Percentiles rank a stretch among this genome's conserved stretches.
phyloP scores from a whole-genome alignment of 2,888 invertebrate genomes.

The Drosophila suboccidentalis region DNA sequence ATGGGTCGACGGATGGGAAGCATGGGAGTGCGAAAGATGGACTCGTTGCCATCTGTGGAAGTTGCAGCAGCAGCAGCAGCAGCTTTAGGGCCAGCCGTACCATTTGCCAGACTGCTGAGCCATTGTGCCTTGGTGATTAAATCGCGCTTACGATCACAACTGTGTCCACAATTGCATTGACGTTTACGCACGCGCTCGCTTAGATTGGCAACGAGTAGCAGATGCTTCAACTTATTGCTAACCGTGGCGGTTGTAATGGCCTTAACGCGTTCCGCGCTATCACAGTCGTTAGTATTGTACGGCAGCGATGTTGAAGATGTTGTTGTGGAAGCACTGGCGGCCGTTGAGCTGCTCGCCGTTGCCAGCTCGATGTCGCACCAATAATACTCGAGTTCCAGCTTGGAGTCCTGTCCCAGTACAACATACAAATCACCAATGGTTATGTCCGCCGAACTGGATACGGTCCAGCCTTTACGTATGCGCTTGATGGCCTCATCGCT shows the following conservation, averaged over 20 bases:
- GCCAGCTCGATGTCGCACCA: constrained; percentile 88
- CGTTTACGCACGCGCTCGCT: constrained; percentile 84
- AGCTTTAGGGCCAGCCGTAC: constrained; percentile 1
- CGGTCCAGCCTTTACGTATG: constrained; percentile 91
- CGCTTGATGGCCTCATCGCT: constrained; percentile 84
- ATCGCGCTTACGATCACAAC: constrained; percentile 82
- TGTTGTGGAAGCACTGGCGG: constrained; percentile 8
- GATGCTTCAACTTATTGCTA: constrained; percentile 84
- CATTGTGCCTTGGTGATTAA: constrained; percentile 59
- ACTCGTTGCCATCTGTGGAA: constrained; percentile 41
- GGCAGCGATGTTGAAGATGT: constrained; percentile 61
- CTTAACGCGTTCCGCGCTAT: constrained; percentile 76
- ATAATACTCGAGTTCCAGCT: constrained; percentile 92
- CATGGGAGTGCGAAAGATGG: constrained; percentile 67
- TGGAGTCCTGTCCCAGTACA: constrained; percentile 91
- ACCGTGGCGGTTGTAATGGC: constrained; percentile 73
- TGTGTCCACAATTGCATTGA: constrained; percentile 84
- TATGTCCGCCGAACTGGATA: constrained; percentile 90
- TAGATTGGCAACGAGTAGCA: constrained; percentile 84
- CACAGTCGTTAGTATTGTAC: constrained; percentile 78
- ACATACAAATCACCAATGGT: constrained; percentile 96
- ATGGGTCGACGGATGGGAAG: constrained; percentile 80
- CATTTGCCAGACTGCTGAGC: constrained; percentile 37
- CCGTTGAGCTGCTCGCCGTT: constrained; percentile 24
- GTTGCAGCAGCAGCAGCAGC: neutral